phyloP scores from a whole-genome alignment of 2,888 invertebrate genomes.

The Parapristionchus giblindavisi region DNA sequence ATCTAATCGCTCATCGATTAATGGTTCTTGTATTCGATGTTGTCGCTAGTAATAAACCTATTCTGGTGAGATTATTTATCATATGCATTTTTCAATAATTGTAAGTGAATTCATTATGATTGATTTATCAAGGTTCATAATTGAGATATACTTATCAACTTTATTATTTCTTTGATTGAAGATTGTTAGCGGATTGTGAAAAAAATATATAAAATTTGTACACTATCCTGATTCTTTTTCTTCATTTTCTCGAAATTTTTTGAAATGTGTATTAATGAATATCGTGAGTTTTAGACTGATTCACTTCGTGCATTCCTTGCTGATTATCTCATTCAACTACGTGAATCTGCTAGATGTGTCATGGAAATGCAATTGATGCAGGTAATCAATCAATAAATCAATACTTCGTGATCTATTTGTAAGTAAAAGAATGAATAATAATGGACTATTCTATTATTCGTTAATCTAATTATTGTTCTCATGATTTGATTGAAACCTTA shows the following conservation, averaged over 20 bases:
- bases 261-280: too few relatives aligned
- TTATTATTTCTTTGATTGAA: background rate
- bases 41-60: background rate
- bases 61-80: slow-evolving; percentile 1
- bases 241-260: too few relatives aligned
- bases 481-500: background rate
- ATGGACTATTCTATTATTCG: background rate
- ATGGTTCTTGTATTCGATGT: slow-evolving; percentile 51
- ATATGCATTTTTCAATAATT: background rate
- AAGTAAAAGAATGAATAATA: background rate
- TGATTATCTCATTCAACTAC: slow-evolving; percentile 52
- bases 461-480: background rate
- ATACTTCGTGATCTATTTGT: background rate
- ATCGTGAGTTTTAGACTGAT: slow-evolving; percentile 29
- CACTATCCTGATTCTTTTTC: slow-evolving; percentile 4
- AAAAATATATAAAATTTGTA: background rate
- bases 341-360: slow-evolving; percentile 45
- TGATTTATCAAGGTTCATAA: background rate
- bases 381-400: background rate
- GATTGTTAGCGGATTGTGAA: background rate
- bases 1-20: slow-evolving; percentile 62
- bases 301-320: slow-evolving; percentile 45
- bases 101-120: background rate
- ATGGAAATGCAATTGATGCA: slow-evolving; percentile 31
- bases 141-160: background rate